Evolutionary conservation across 1,140 invertebrate species (phyloP).

Genomic region (Oryctes rhinoceros): DNA sequence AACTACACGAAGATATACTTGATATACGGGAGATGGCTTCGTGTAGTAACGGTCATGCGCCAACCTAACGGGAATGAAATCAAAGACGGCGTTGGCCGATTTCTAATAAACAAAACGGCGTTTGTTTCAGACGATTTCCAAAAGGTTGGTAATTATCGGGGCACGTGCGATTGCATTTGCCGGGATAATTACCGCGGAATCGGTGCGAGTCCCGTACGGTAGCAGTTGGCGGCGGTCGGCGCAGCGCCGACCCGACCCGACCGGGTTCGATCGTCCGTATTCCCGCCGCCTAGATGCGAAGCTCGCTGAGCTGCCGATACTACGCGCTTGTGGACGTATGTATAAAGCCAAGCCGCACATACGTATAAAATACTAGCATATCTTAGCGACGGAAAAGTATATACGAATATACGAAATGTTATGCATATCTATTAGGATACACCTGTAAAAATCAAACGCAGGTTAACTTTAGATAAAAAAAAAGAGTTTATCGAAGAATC

Average conservation of each 20-base stretch:
- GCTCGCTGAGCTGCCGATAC: not conserved
- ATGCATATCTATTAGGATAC: too few relatives aligned
- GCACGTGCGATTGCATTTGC: not conserved
- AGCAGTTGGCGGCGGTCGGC: not conserved
- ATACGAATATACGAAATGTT: too few relatives aligned
- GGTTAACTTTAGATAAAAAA: too few relatives aligned
- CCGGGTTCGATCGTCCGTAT: not conserved
- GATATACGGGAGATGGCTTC: not conserved
- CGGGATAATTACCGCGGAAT: not conserved
- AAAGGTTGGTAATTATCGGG: slow-evolving; percentile 11
- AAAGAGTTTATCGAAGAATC: too few relatives aligned
- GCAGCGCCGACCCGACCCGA: not conserved
- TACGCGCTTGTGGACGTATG: not conserved
- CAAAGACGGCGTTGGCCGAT: not conserved
- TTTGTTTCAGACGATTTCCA: not conserved
- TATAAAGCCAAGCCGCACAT: not conserved
- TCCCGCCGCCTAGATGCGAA: not conserved
- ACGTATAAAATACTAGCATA: not conserved
- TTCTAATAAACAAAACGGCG: not conserved
- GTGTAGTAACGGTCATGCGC: not conserved
- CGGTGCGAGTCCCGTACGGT: not conserved
- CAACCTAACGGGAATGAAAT: not conserved
- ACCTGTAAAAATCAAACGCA: too few relatives aligned
- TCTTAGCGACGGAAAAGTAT: too few relatives aligned
- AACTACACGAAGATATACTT: slow-evolving; percentile 10